A percentile compares a stretch with the other conserved stretches of the same genome.
phyloP scores from a whole-genome alignment of 2,797 vertebrate genomes.

The Gymnopithys bicolor region DNA sequence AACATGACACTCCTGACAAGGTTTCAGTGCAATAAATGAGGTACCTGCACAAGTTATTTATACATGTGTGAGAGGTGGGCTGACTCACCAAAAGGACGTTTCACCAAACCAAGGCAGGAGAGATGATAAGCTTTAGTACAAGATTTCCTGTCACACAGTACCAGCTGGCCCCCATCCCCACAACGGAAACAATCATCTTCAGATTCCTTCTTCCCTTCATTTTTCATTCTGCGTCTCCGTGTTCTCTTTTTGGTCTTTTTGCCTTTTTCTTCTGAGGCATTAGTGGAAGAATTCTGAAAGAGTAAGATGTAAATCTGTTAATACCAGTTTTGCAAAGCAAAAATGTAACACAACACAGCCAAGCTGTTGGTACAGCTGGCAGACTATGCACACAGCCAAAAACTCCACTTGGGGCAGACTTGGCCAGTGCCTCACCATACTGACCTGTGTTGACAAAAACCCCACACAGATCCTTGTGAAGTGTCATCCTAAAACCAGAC shows the following conservation, averaged over 20 bases:
- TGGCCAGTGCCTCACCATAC: not conserved
- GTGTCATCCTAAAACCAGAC: not conserved
- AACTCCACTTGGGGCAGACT: not conserved
- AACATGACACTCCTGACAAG: not conserved
- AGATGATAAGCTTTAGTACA: slow-evolving; percentile 98
- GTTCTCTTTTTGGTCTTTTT: slow-evolving; percentile 90
- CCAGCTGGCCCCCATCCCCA: slow-evolving; percentile 92
- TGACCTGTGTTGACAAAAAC: not conserved
- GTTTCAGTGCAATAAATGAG: not conserved
- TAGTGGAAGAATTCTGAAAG: slow-evolving; percentile 77
- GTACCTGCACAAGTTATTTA: not conserved
- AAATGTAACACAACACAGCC: not conserved
- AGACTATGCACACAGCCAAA: not conserved
- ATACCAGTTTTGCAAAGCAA: not conserved
- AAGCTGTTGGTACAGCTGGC: not conserved
- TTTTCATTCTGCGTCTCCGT: slow-evolving; percentile 78
- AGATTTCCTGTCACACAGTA: slow-evolving; percentile 91
- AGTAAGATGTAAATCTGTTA: not conserved
- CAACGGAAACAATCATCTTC: slow-evolving; percentile 99
- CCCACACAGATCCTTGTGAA: not conserved
- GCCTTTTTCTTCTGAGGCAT: slow-evolving; percentile 88
- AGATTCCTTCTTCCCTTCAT: slow-evolving; percentile 88
- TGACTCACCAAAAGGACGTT: slow-evolving; percentile 93
- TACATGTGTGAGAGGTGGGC: not conserved
- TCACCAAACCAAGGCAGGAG: slow-evolving; percentile 91